Conservation (phyloP, 2,113 vertebrate genomes). For the Ascaphus truei region DNA sequence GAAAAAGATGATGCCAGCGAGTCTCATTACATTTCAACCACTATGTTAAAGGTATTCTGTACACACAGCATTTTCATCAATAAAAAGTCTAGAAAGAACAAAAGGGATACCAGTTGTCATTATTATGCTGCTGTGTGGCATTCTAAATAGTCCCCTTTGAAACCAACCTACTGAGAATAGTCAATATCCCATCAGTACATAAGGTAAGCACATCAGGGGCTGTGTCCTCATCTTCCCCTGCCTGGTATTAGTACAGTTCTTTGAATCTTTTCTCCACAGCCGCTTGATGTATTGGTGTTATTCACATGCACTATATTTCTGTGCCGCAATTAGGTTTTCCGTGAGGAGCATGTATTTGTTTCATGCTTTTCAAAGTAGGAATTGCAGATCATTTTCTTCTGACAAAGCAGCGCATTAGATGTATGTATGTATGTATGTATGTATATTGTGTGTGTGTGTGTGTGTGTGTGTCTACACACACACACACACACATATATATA, state of each 20-base stretch:
- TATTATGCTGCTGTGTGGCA: conserved; percentile 70
- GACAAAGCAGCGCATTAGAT: too few relatives aligned
- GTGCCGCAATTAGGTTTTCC: conserved; percentile 33
- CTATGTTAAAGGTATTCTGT: neutral
- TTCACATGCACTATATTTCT: conserved; percentile 55
- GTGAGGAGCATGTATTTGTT: neutral
- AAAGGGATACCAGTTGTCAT: conserved; percentile 64
- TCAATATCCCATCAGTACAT: conserved; percentile 82
- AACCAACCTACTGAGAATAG: conserved; percentile 81
- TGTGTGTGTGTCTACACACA: too few relatives aligned
- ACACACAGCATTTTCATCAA: neutral
- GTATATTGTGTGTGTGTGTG: conserved; percentile 39
- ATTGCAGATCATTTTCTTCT: too few relatives aligned
- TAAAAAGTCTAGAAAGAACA: conserved; percentile 49
- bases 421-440: too few relatives aligned
- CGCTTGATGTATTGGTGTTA: conserved; percentile 60
- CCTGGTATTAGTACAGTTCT: conserved; percentile 59
- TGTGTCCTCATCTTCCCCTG: conserved; percentile 67
- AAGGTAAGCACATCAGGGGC: conserved; percentile 78
- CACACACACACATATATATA: too few relatives aligned
- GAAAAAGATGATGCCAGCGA: neutral
- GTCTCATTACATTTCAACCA: neutral
- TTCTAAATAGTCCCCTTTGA: conserved; percentile 77
- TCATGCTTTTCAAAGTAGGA: neutral
- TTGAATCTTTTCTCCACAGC: conserved; percentile 65